Conservation (phyloP, 2,113 vertebrate genomes). For the Pontoporia blainvillei region DNA sequence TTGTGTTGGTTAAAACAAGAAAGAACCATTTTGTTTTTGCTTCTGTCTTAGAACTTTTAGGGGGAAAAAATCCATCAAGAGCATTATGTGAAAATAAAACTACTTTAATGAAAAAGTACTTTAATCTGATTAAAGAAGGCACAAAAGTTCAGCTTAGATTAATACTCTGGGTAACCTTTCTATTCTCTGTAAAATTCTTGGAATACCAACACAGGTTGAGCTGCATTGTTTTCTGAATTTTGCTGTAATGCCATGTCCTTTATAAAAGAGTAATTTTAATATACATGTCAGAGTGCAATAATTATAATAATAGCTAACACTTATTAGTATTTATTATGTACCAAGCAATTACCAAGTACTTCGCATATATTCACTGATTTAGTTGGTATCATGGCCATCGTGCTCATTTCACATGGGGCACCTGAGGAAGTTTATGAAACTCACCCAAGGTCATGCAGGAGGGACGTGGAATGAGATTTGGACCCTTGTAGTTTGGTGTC, state of each 20-base stretch:
- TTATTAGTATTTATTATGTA: background rate
- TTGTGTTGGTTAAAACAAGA: background rate
- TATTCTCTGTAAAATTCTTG: constrained; percentile 52
- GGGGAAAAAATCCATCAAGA: background rate
- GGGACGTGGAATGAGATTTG: background rate
- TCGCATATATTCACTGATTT: background rate
- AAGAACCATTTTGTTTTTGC: background rate
- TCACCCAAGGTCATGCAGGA: background rate
- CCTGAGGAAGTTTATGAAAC: background rate
- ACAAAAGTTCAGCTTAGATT: constrained; percentile 12
- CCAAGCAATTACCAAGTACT: background rate
- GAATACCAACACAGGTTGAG: background rate
- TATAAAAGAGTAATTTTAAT: constrained; percentile 18
- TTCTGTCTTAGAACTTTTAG: background rate
- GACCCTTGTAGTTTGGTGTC: background rate
- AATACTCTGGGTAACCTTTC: background rate
- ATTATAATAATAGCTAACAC: background rate
- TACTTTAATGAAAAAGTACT: constrained; percentile 37
- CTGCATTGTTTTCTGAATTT: background rate
- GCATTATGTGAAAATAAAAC: constrained; percentile 1
- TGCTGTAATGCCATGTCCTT: background rate
- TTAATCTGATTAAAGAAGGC: constrained; percentile 13
- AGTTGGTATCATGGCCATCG: background rate
- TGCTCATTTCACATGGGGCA: background rate
- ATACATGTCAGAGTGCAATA: background rate